Conservation (phyloP, 2,797 vertebrate genomes). For the Siniperca scherzeri region DNA sequence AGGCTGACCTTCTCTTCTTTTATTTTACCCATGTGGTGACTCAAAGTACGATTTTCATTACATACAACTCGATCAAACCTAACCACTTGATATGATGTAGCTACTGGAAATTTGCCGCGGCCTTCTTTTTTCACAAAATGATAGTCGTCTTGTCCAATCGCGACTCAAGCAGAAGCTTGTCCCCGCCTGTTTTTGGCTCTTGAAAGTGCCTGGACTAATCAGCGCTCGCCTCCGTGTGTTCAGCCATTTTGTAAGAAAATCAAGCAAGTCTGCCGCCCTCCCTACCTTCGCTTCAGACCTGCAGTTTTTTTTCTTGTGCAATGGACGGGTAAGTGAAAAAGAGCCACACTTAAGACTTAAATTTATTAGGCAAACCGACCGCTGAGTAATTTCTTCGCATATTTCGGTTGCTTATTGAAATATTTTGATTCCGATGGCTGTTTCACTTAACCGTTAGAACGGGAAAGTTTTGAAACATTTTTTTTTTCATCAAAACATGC, state of each 20-base stretch:
- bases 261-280: slow-evolving; percentile 82
- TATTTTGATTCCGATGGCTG: background rate
- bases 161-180: background rate
- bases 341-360: slow-evolving; percentile 60
- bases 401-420: background rate
- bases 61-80: slow-evolving; percentile 2
- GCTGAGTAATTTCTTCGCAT: rapidly evolving
- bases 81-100: slow-evolving; percentile 7
- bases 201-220: slow-evolving; percentile 79
- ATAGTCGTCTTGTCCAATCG: slow-evolving; percentile 78
- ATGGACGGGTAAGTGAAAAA: slow-evolving; percentile 97
- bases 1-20: background rate
- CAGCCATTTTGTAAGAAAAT: slow-evolving; percentile 91
- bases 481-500: slow-evolving; percentile 78
- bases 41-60: background rate
- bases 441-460: slow-evolving; percentile 6
- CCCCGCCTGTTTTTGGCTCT: slow-evolving; percentile 76
- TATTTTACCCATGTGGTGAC: no score
- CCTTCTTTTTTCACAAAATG: slow-evolving; percentile 64
- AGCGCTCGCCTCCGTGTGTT: slow-evolving; percentile 75
- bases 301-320: slow-evolving; percentile 94
- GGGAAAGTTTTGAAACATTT: slow-evolving; percentile 77
- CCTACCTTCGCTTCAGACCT: slow-evolving; percentile 86
- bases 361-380: slow-evolving; percentile 2
- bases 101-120: slow-evolving; percentile 81